These are phyloP conservation scores for Choristoneura fumiferana DNA, from an alignment of 1,140 invertebrate genomes.

Conservation along the genomic window DNA sequence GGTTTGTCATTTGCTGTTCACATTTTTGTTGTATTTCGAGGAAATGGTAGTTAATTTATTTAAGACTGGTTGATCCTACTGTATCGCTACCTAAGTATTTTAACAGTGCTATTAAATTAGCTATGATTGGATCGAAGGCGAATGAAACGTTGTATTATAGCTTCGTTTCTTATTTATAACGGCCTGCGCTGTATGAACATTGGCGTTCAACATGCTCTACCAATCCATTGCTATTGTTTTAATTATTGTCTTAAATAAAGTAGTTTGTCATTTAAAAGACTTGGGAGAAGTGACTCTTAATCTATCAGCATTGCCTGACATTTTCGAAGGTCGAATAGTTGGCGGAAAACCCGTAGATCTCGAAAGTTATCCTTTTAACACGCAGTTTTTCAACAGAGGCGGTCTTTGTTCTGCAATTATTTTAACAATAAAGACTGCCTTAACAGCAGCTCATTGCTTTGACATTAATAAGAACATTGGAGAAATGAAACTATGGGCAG, in stretches of 20 bases:
- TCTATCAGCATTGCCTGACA: constrained; percentile 24
- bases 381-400: constrained; percentile 44
- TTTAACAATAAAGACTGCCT: constrained; percentile 35
- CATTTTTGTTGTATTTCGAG: no score
- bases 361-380: constrained; percentile 35
- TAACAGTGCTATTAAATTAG: no score
- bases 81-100: no score
- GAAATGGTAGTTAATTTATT: no score
- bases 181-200: no score
- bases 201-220: neutral
- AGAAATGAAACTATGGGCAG: constrained; percentile 44
- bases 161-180: no score
- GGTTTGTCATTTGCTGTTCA: no score
- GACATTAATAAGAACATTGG: constrained; percentile 37
- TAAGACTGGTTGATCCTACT: no score
- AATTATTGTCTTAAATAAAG: neutral
- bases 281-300: constrained; percentile 33
- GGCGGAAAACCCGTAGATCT: constrained; percentile 30
- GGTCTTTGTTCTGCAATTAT: constrained; percentile 42
- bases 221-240: neutral
- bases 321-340: constrained; percentile 33
- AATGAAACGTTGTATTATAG: no score
- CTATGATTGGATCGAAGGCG: no score
- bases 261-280: constrained; percentile 37
- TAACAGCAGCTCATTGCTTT: constrained; percentile 51